Percentiles rank a stretch among this genome's conserved stretches.
phyloP scores from a whole-genome alignment of 2,797 vertebrate genomes.

The Phrynocephalus guinanensis region DNA sequence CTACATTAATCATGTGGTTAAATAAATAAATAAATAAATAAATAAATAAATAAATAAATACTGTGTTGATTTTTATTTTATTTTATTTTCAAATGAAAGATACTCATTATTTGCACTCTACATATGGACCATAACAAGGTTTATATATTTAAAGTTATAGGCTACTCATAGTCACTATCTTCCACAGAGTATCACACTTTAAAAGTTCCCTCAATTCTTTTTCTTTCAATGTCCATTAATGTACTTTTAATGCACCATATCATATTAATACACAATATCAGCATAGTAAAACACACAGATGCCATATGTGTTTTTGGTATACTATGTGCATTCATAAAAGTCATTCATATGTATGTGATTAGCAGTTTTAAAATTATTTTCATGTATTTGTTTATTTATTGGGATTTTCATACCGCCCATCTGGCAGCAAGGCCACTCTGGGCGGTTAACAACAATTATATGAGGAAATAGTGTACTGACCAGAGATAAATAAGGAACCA shows the following conservation, averaged over 20 bases:
- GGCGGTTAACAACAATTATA: too few relatives aligned
- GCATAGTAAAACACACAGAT: background rate
- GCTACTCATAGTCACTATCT: background rate
- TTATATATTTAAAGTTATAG: background rate
- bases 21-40: conserved; percentile 32
- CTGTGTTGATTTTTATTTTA: conserved; percentile 1
- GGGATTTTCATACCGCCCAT: too few relatives aligned
- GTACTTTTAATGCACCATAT: too few relatives aligned
- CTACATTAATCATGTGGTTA: background rate
- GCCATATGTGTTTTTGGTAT: background rate
- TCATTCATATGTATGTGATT: background rate
- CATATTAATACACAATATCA: background rate
- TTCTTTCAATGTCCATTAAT: background rate
- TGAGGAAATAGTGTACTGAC: background rate
- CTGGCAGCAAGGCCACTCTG: too few relatives aligned
- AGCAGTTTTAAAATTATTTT: background rate
- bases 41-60: too few relatives aligned
- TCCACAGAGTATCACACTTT: background rate
- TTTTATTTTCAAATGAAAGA: conserved; percentile 3
- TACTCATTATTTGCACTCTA: conserved; percentile 8
- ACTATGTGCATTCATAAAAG: too few relatives aligned
- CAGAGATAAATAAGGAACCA: background rate
- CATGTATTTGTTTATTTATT: too few relatives aligned
- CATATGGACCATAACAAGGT: background rate
- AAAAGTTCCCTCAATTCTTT: background rate